phyloP scores from a whole-genome alignment of 1,140 invertebrate species.

The Pollicipes pollicipes region DNA sequence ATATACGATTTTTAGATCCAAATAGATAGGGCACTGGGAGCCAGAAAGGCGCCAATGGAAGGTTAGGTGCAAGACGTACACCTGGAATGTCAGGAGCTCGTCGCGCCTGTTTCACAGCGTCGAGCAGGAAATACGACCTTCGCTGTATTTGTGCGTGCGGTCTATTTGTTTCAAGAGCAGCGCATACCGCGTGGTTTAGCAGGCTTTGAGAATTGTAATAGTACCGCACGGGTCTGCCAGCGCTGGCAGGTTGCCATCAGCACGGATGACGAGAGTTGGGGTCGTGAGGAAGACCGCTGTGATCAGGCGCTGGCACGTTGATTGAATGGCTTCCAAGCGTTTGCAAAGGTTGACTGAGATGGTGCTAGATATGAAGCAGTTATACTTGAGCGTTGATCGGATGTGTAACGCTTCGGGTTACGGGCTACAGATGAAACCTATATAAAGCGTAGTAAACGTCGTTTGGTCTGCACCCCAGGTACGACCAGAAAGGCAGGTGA shows the following conservation, averaged over 20 bases:
- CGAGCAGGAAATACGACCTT: background rate
- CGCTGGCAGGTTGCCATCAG: background rate
- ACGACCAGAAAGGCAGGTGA: background rate
- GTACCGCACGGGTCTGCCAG: background rate
- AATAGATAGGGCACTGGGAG: background rate
- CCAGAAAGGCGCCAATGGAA: background rate
- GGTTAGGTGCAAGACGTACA: background rate
- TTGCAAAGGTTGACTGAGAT: background rate
- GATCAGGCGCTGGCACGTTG: background rate
- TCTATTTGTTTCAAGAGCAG: background rate
- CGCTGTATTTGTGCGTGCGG: background rate
- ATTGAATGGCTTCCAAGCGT: background rate
- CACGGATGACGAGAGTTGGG: background rate
- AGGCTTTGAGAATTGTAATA: background rate
- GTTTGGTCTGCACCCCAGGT: background rate
- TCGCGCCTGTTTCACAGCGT: background rate
- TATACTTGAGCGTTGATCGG: background rate
- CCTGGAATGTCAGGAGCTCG: background rate
- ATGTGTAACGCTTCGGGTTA: too few species aligned
- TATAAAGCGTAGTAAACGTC: background rate
- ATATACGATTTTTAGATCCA: background rate
- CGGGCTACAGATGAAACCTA: background rate
- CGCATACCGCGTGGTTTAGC: background rate
- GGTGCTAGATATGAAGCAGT: background rate
- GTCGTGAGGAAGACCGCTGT: background rate